Evolutionary conservation across 2,888 invertebrate species (phyloP).

Genomic region (Oegoconia quadripuncta): DNA sequence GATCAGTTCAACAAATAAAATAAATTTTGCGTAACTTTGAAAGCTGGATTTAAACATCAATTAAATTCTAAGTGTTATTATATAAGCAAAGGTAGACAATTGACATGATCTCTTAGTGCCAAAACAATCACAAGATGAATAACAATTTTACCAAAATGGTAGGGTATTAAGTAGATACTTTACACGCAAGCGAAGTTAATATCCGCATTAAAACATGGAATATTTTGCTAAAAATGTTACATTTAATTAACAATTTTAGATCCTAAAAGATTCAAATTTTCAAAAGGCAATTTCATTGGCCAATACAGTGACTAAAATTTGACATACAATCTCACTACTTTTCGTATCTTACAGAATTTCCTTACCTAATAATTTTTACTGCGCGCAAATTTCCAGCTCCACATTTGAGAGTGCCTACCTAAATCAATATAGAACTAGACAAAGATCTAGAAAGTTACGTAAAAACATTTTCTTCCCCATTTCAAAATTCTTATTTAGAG

Average conservation of each 20-base stretch:
- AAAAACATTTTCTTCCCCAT: no score
- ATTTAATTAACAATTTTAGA: slow-evolving; percentile 40
- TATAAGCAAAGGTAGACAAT: slow-evolving; percentile 42
- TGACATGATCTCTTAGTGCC: slow-evolving; percentile 48
- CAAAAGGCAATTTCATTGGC: slow-evolving; percentile 64
- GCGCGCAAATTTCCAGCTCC: no score
- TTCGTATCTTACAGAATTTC: slow-evolving; percentile 18
- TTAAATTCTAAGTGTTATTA: slow-evolving; percentile 24
- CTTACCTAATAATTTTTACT: no score
- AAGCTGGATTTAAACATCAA: slow-evolving; percentile 69
- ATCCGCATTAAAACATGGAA: slow-evolving; percentile 30
- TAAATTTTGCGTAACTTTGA: slow-evolving; percentile 43
- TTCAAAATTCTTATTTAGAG: no score
- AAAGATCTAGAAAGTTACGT: no score
- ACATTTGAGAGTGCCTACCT: no score
- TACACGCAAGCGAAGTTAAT: slow-evolving; percentile 33
- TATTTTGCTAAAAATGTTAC: slow-evolving; percentile 34
- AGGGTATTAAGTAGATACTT: slow-evolving; percentile 30
- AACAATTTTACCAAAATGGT: slow-evolving; percentile 35
- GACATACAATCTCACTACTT: slow-evolving; percentile 35
- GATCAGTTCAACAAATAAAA: slow-evolving; percentile 57
- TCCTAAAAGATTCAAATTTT: slow-evolving; percentile 40
- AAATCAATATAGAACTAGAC: no score
- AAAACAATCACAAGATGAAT: slow-evolving; percentile 29
- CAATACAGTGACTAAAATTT: slow-evolving; percentile 38